phyloP scores from a whole-genome alignment of 2,888 invertebrate species.

The Ariolimax columbianus region DNA sequence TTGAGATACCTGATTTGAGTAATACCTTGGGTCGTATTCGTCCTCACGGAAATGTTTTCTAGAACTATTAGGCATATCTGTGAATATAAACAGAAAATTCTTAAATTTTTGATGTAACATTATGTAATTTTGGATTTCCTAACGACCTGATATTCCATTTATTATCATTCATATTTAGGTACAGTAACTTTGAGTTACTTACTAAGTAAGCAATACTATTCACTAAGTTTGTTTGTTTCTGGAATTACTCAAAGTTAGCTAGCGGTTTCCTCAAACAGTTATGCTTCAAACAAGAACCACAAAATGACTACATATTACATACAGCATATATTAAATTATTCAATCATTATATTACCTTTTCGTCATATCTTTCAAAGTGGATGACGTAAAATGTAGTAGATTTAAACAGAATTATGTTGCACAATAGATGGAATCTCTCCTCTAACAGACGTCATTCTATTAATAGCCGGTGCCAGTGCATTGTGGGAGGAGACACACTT shows the following conservation, averaged over 20 bases:
- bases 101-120: too few species aligned
- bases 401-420: not conserved
- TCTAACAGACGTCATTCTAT: not conserved
- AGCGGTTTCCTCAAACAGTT: too few species aligned
- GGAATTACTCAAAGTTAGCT: too few species aligned
- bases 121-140: too few species aligned
- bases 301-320: not conserved
- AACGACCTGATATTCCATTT: too few species aligned
- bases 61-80: constrained; percentile 36
- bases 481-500: constrained; percentile 24
- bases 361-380: not conserved
- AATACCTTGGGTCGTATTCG: constrained; percentile 73
- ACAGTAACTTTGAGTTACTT: too few species aligned
- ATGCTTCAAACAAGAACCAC: too few species aligned
- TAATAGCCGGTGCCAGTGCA: not conserved
- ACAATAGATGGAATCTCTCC: not conserved
- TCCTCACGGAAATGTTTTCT: constrained; percentile 56
- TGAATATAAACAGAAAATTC: not conserved
- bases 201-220: too few species aligned
- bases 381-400: not conserved
- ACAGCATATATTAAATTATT: not conserved
- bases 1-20: constrained; percentile 66
- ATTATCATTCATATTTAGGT: too few species aligned
- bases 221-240: too few species aligned
- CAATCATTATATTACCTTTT: not conserved